A percentile compares a stretch with the other conserved stretches of the same genome.
phyloP scores from a whole-genome alignment of 1,140 invertebrate species.

The Trichomalopsis sarcophagae region DNA sequence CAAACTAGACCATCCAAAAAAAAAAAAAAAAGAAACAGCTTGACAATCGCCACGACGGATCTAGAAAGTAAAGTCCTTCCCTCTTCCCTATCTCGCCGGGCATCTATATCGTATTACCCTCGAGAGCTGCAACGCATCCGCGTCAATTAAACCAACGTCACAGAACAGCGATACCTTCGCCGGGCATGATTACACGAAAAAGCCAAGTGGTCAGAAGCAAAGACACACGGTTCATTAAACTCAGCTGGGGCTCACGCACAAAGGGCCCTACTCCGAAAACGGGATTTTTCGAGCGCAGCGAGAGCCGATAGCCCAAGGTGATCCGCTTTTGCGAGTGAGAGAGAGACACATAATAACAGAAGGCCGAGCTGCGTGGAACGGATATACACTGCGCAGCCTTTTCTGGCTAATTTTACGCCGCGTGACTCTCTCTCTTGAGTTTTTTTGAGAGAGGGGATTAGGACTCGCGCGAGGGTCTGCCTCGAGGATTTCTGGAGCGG shows the following conservation, averaged over 20 bases:
- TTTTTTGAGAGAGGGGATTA: background rate
- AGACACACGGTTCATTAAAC: too few species aligned
- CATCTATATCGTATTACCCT: background rate
- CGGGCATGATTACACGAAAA: background rate
- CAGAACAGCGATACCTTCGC: background rate
- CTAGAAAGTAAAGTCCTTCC: background rate
- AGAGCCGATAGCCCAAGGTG: slow-evolving; percentile 9
- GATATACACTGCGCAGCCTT: background rate
- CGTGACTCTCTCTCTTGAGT: background rate
- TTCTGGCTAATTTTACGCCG: background rate
- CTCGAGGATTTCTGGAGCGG: background rate
- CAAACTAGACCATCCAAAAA: background rate
- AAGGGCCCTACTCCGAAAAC: background rate
- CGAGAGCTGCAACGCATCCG: background rate
- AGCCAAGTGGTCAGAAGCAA: too few species aligned
- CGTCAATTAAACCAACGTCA: background rate
- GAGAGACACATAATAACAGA: background rate
- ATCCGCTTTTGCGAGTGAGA: background rate
- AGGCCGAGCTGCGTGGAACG: background rate
- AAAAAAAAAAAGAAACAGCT: background rate
- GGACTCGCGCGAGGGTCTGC: background rate
- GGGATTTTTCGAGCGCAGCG: background rate
- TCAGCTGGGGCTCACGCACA: background rate
- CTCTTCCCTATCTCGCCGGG: background rate
- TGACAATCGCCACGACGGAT: background rate